Evolutionary conservation across 1,140 invertebrate genomes (phyloP).

Genomic region (Diabrotica virgifera): DNA sequence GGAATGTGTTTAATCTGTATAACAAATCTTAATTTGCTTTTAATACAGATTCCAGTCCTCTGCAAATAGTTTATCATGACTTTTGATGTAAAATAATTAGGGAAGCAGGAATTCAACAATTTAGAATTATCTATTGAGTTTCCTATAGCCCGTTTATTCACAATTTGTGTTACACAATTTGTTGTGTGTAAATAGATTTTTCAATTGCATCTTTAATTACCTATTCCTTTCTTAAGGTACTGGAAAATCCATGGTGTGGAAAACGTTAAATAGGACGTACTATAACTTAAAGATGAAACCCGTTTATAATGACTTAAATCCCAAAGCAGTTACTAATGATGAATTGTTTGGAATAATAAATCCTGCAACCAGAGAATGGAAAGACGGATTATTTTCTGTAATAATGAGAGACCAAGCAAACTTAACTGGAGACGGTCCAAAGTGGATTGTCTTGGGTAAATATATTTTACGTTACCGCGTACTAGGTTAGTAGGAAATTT

Average conservation of each 20-base stretch:
- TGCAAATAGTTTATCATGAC: no score
- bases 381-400: conserved; percentile 90
- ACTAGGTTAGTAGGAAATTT: no score
- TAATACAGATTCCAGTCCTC: no score
- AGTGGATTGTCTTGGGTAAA: conserved; percentile 83
- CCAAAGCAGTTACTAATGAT: conserved; percentile 94
- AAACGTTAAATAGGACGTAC: conserved; percentile 83
- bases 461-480: background rate
- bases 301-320: conserved; percentile 85
- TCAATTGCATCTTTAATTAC: no score
- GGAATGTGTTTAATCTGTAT: no score
- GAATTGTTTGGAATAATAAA: conserved; percentile 96
- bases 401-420: conserved; percentile 93
- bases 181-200: no score
- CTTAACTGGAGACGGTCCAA: conserved; percentile 78
- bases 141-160: no score
- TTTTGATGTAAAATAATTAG: no score
- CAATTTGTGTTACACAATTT: no score
- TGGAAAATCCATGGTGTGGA: conserved; percentile 92
- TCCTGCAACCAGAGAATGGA: conserved; percentile 93
- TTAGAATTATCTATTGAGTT: no score
- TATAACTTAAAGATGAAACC: conserved; percentile 74
- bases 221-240: conserved; percentile 57
- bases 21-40: no score
- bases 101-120: no score